A percentile compares a stretch with the other conserved stretches of the same genome.
Conservation (phyloP, 2,888 invertebrate species). For the Lumbricus terrestris region DNA sequence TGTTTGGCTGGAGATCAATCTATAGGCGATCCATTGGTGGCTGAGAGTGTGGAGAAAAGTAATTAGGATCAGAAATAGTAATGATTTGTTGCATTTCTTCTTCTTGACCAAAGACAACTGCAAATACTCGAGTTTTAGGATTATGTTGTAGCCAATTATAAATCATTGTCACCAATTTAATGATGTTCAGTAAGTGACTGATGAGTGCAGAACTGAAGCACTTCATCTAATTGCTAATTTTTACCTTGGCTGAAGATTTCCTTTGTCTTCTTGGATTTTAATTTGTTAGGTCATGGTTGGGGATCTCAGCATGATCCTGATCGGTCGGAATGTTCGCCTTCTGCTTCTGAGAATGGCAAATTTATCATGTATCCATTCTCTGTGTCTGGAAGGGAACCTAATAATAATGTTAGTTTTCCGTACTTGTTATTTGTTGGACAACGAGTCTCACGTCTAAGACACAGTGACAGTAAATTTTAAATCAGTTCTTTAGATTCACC, state of each 20-base stretch:
- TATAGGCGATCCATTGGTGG: not conserved
- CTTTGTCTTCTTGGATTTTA: not conserved
- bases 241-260: not conserved
- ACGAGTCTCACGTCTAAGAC: too few species aligned
- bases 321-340: slow-evolving; percentile 89
- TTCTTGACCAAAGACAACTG: not conserved
- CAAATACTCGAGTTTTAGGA: not conserved
- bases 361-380: slow-evolving; percentile 93
- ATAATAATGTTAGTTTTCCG: slow-evolving; percentile 74
- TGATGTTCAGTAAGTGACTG: too few species aligned
- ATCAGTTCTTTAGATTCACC: not conserved
- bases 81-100: not conserved
- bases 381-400: slow-evolving; percentile 78
- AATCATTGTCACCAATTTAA: too few species aligned
- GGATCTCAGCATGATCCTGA: slow-evolving; percentile 96
- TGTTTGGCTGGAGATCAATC: not conserved
- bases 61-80: not conserved
- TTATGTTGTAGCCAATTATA: too few species aligned
- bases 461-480: too few species aligned
- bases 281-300: slow-evolving; percentile 91
- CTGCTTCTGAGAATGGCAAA: slow-evolving; percentile 88
- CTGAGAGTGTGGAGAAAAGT: not conserved
- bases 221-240: not conserved
- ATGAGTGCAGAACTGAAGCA: not conserved
- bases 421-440: not conserved